These are phyloP conservation scores for Helostoma temminkii DNA, from an alignment of 2,797 vertebrate species.

Conservation along the genomic window DNA sequence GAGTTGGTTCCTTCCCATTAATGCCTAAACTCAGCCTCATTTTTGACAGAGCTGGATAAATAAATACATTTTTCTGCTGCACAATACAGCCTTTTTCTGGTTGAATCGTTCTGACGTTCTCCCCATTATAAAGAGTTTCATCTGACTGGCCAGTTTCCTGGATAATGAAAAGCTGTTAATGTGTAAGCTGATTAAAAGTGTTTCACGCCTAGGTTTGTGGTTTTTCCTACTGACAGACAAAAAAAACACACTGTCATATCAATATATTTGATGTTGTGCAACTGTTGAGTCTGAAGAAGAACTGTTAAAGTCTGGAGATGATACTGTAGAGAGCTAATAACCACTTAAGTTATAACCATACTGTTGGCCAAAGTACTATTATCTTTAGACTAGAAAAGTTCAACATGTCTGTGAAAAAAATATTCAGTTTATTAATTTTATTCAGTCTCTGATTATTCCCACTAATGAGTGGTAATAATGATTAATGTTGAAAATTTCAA, in stretches of 20 bases:
- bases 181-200: conserved; percentile 16
- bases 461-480: no score
- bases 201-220: neutral
- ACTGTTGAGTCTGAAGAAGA: no score
- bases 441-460: neutral
- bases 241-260: no score
- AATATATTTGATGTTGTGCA: no score
- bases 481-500: neutral
- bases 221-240: no score
- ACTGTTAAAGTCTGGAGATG: no score
- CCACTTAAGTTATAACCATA: no score
- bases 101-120: conserved; percentile 7
- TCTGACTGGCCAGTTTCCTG: conserved; percentile 22
- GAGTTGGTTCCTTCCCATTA: neutral
- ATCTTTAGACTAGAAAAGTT: no score
- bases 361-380: no score
- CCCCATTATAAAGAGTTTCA: neutral
- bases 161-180: conserved; percentile 17
- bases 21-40: neutral
- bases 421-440: neutral
- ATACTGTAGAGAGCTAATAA: no score
- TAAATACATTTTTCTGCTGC: conserved; percentile 2
- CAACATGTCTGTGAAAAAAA: no score
- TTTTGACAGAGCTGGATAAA: neutral
- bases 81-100: neutral